Evolutionary conservation across 1,140 invertebrate genomes (phyloP).

Genomic region (Zaprionus vittiger): DNA sequence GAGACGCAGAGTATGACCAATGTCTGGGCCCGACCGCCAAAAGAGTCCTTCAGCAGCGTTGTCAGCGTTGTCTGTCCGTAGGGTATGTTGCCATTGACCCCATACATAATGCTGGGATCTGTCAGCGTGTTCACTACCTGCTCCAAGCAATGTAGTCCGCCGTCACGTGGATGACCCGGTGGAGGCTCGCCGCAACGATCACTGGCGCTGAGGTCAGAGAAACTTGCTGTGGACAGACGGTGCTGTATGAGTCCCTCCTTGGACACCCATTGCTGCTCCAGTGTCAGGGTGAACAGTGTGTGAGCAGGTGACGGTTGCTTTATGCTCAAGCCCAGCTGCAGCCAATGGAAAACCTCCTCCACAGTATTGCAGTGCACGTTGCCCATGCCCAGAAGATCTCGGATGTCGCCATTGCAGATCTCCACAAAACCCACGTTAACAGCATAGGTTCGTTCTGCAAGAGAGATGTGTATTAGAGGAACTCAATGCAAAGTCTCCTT

Average conservation of each 20-base stretch:
- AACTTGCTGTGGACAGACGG: slow-evolving; percentile 88
- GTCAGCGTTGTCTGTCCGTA: slow-evolving; percentile 88
- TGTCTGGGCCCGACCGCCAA: slow-evolving; percentile 89
- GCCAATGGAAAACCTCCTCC: slow-evolving; percentile 86
- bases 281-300: slow-evolving; percentile 88
- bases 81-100: slow-evolving; percentile 84
- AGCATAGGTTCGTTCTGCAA: slow-evolving; percentile 86
- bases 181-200: slow-evolving; percentile 85
- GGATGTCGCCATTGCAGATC: slow-evolving; percentile 86
- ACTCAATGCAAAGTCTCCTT: too few species aligned
- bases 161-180: slow-evolving; percentile 84
- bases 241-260: slow-evolving; percentile 85
- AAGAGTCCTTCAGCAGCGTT: slow-evolving; percentile 88
- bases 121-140: slow-evolving; percentile 87
- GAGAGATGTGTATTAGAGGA: background rate
- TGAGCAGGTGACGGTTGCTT: slow-evolving; percentile 77
- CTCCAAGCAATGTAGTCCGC: slow-evolving; percentile 87
- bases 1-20: slow-evolving; percentile 88
- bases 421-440: slow-evolving; percentile 89
- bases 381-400: slow-evolving; percentile 86
- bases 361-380: slow-evolving; percentile 86
- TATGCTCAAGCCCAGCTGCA: slow-evolving; percentile 85
- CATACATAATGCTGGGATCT: slow-evolving; percentile 86
- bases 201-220: slow-evolving; percentile 88
- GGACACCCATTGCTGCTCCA: slow-evolving; percentile 88